Evolutionary conservation across 2,113 vertebrate genomes (phyloP), one percentile per base, ranked within the genome.

Genomic region (Bolborhynchus lineola): DNA sequence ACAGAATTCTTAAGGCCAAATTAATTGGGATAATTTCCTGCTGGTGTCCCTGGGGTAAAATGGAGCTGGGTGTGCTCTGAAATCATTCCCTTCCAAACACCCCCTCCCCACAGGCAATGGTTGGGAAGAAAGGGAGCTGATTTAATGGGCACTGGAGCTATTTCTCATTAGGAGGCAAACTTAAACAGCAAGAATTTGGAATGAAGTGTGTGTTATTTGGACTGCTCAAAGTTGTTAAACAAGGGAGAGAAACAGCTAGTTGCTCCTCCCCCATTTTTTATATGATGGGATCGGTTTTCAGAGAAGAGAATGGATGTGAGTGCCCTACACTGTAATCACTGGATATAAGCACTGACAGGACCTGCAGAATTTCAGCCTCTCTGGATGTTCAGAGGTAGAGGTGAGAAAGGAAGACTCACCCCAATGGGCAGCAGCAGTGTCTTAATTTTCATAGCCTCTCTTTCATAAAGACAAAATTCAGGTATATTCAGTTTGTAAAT

Each of bases 171-270:
- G 70, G 70, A 39, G 76, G 42, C 31, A 86, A 92, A 72, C 15
- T 42, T 90, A 64, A 92, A 74, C 53, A 80, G 75, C 42, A 68
- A 86, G 86, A 75, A 81, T 90, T 88, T 96, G 88, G 76, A 88
- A 88, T 10, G 4, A 81, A 92, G 5, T 2, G 1, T 85, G 44
- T 93, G 50, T 74, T 83, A 33, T 59, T 94, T 81, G 71, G 79
- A 70, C 35, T 65, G 49, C n/a, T 93, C 29, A 64, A 67, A 49
- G 37, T 5, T 74, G 55, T 89, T 87, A 74, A 90, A 80, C 23
- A 42, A 16, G 16, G 24, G 37, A 90, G 49, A 72, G 63, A 80
- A 85, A 33, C 28, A 88, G 50, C 6, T n/a, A 13, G 13, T 62
- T 87, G 11, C 77, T 46, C 59, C 26, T 90, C 16, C 3, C 11